phyloP scores from a whole-genome alignment of 2,888 invertebrate genomes.

The Leucophenga montana region DNA sequence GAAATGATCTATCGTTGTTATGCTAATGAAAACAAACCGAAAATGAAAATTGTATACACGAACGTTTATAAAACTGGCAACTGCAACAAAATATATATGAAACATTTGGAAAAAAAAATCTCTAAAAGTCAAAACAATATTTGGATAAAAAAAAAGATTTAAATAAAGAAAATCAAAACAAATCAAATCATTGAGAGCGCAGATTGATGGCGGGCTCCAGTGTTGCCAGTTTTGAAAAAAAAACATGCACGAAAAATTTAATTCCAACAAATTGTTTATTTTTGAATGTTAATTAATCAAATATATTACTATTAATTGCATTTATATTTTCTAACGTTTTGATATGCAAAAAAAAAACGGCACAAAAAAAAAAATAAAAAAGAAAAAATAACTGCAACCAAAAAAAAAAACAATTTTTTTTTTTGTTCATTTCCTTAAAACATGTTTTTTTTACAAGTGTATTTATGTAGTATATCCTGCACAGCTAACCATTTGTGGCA shows the following conservation, averaged over 20 bases:
- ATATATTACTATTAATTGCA: no score
- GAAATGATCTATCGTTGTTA: no score
- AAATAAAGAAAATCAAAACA: neutral
- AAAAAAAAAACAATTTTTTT: neutral
- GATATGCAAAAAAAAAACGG: neutral
- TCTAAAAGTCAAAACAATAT: no score
- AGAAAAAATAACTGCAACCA: neutral
- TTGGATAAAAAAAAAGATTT: neutral
- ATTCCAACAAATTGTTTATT: constrained; percentile 6
- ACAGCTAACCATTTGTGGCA: no score
- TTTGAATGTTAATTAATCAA: no score
- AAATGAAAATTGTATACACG: neutral
- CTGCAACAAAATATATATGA: no score
- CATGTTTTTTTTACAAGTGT: neutral
- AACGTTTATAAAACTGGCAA: no score
- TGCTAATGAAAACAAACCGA: neutral
- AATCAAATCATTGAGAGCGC: neutral
- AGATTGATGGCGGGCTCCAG: neutral
- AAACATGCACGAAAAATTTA: constrained; percentile 46
- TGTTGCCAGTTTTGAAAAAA: no score
- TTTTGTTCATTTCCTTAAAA: neutral
- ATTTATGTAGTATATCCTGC: no score
- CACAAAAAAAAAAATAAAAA: neutral
- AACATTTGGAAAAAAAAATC: no score
- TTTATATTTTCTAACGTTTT: no score